Percentiles rank a stretch among this genome's conserved stretches.
Conservation (phyloP, 2,113 vertebrate species). For the Rhinogobius similis region DNA sequence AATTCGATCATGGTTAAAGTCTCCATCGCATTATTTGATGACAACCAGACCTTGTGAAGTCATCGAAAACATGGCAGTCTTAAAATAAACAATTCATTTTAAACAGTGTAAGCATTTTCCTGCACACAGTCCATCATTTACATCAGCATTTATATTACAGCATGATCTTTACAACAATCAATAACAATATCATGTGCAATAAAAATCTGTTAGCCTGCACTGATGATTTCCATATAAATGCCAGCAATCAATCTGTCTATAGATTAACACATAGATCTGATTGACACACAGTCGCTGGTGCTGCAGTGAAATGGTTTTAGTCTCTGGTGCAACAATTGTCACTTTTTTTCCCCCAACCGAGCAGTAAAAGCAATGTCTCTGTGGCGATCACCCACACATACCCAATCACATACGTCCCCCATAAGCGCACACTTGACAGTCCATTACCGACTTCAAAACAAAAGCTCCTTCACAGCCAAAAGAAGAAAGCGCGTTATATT, state of each 20-base stretch:
- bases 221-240: neutral
- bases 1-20: neutral
- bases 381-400: constrained; percentile 18
- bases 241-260: neutral
- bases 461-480: constrained; percentile 63
- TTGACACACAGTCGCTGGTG: constrained; percentile 4
- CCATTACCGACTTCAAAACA: constrained; percentile 56
- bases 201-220: constrained; percentile 11
- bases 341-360: constrained; percentile 42
- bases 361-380: constrained; percentile 36
- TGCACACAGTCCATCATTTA: neutral
- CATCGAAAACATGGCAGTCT: neutral
- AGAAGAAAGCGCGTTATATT: constrained; percentile 70
- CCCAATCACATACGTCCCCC: constrained; percentile 25
- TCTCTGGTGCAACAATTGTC: constrained; percentile 46
- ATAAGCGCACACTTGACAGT: constrained; percentile 31
- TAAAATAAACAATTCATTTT: too few relatives aligned
- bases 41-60: neutral
- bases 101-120: neutral
- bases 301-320: constrained; percentile 30
- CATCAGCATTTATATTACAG: neutral
- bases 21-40: neutral
- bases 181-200: neutral
- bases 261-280: constrained; percentile 4
- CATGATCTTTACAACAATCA: neutral